Evolutionary conservation across 1,140 invertebrate species (phyloP), one percentile per base, ranked within the genome.

Genomic region (Steinernema feltiae): DNA sequence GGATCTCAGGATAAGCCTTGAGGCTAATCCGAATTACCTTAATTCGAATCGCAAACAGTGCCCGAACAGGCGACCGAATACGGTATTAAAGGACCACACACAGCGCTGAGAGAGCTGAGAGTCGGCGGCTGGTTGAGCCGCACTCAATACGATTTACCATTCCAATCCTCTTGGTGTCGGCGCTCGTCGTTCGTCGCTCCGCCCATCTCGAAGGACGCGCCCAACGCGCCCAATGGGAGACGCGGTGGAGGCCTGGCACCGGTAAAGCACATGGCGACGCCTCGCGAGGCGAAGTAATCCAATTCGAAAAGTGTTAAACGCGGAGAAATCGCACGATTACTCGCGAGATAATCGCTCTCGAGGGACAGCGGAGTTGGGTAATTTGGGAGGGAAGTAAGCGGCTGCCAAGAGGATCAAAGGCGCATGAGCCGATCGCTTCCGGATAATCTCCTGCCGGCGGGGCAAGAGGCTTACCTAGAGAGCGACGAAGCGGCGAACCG

Each of bases 21-120:
- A 21, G 53, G 53, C 53, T 63, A 63, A 63, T 63, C 53, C 53
- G 53, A 63, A 63, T 63, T 63, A 63, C 53, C 53, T 15, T 63
- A 63, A 63, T 63, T 63, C 53, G 53, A 63, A 63, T 63, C 53
- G 53, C 53, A 63, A 63, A 63, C 24, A 63, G 15, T 63, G 24
- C 15, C 15, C 24, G 53, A 7, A 27, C 53, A n/a, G 7, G 41
- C n/a, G n/a, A n/a, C 53, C 53, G 53, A 63, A 63, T 63, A 63
- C 53, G 53, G 53, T 63, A 63, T 63, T 27, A 41, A 7, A 41
- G 12, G 53, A 27, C 53, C 53, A 63, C 53, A 63, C 53, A 63
- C 53, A 21, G 3, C 53, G 53, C 53, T 21, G 15, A 27, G 53
- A 63, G 53, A 15, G 15, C 24, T 63, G 12, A 63, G 24, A 15